A percentile compares a stretch with the other conserved stretches of the same genome.
Conservation (phyloP, 2,797 vertebrate species). For the Eptatretus atami region DNA sequence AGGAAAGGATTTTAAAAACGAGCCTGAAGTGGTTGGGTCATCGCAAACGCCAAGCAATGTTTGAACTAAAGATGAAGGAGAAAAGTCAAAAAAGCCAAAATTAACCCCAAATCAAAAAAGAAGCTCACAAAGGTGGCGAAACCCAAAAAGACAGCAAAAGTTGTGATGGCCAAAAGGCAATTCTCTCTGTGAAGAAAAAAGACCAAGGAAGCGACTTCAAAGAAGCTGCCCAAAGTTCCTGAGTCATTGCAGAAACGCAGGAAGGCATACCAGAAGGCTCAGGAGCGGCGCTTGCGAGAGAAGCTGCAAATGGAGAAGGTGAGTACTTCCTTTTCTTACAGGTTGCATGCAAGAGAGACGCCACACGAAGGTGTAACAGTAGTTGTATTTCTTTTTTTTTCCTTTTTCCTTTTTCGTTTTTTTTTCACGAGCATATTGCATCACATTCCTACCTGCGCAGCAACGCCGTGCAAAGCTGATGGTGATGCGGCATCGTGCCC, state of each 20-base stretch:
- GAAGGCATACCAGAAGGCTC: conserved; percentile 42
- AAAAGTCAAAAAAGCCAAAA: no score
- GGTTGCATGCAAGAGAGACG: no score
- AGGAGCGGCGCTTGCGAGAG: conserved; percentile 39
- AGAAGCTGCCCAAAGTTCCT: conserved; percentile 44
- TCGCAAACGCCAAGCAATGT: no score
- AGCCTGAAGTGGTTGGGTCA: no score
- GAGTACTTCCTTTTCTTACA: neutral
- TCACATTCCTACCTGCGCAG: conserved; percentile 14
- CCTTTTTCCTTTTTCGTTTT: neutral
- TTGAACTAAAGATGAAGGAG: no score
- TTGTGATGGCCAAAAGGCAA: no score
- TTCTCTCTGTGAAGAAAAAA: neutral
- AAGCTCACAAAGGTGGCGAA: no score
- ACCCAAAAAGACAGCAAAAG: no score
- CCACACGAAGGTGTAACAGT: no score
- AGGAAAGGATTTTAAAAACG: no score
- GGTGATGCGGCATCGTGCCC: conserved; percentile 55
- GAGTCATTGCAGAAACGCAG: conserved; percentile 86
- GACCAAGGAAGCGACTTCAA: conserved; percentile 9
- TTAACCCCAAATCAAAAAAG: no score
- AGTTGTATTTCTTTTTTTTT: no score
- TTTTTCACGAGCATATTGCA: neutral
- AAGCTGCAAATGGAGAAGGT: conserved; percentile 40
- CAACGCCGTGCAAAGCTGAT: conserved; percentile 34